Conservation (phyloP, 2,888 invertebrate genomes). For the Villa cingulata region DNA sequence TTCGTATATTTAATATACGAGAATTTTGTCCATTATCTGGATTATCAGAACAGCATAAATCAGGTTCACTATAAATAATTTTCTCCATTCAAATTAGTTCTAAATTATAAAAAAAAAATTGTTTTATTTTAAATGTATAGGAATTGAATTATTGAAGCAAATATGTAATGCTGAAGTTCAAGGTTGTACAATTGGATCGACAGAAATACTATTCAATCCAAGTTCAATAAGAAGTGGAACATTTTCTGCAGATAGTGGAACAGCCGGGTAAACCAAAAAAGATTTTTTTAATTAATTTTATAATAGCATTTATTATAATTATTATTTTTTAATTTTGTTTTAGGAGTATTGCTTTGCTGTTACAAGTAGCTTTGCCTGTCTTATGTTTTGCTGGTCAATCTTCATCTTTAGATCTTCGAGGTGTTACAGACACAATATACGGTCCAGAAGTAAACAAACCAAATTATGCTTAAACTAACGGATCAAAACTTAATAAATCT, state of each 20-base stretch:
- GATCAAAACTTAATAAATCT: no score
- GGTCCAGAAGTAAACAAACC: conserved; percentile 70
- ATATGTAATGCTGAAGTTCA: conserved; percentile 57
- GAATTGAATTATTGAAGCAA: conserved; percentile 56
- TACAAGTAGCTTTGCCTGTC: conserved; percentile 74
- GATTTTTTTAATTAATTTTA: no score
- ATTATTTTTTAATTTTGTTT: conserved; percentile 5
- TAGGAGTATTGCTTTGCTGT: conserved; percentile 64
- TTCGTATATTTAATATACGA: conserved; percentile 66
- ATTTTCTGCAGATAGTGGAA: conserved; percentile 59
- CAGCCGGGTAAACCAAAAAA: conserved; percentile 81
- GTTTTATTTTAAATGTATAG: not conserved
- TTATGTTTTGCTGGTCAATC: conserved; percentile 48
- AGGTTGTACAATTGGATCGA: conserved; percentile 63
- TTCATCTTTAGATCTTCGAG: conserved; percentile 50
- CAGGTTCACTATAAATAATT: no score
- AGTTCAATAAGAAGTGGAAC: conserved; percentile 44
- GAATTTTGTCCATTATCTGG: conserved; percentile 72
- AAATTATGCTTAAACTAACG: not conserved
- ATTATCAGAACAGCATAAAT: conserved; percentile 65
- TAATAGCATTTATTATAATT: not conserved
- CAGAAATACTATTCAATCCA: conserved; percentile 61
- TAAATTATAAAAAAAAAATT: not conserved
- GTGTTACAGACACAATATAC: conserved; percentile 85
- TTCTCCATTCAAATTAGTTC: conserved; percentile 5